These are phyloP conservation scores for Agriopis aurantiaria DNA, from an alignment of 2,888 invertebrate genomes.

Conservation along the genomic window DNA sequence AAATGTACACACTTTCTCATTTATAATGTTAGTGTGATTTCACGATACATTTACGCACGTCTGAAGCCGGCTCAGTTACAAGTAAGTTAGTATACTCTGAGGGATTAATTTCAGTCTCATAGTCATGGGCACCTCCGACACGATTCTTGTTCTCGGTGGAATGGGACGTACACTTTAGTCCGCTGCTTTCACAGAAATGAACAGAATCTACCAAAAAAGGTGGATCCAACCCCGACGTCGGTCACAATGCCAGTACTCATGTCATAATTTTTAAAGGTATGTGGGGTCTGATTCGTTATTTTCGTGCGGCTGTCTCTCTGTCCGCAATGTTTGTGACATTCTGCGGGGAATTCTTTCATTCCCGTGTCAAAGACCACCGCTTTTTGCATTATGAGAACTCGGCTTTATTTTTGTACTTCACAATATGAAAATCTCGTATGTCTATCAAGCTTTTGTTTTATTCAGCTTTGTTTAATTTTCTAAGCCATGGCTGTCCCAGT, in stretches of 20 bases:
- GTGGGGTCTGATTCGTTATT: slow-evolving; percentile 43
- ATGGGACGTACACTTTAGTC: neutral
- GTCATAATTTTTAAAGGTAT: slow-evolving; percentile 40
- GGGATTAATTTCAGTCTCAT: too few species aligned
- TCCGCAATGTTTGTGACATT: slow-evolving; percentile 31
- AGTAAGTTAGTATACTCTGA: too few species aligned
- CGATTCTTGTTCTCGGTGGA: too few species aligned
- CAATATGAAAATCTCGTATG: neutral
- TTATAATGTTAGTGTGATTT: too few species aligned
- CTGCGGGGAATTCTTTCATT: slow-evolving; percentile 35
- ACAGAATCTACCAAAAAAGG: slow-evolving; percentile 13
- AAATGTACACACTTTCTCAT: too few species aligned
- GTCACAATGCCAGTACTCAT: slow-evolving; percentile 36
- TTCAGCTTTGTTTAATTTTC: too few species aligned
- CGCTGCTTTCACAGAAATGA: neutral
- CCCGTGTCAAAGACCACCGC: slow-evolving; percentile 30
- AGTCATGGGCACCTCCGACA: too few species aligned
- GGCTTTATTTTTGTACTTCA: slow-evolving; percentile 7
- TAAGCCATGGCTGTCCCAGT: too few species aligned
- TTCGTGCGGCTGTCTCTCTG: slow-evolving; percentile 34
- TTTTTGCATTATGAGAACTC: slow-evolving; percentile 15
- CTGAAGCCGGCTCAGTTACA: too few species aligned
- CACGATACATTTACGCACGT: too few species aligned
- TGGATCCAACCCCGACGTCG: neutral
- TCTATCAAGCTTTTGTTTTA: neutral